Evolutionary conservation across 1,140 invertebrate species (phyloP), one percentile per base, ranked within the genome.

Genomic region (Agrypnia vestita): DNA sequence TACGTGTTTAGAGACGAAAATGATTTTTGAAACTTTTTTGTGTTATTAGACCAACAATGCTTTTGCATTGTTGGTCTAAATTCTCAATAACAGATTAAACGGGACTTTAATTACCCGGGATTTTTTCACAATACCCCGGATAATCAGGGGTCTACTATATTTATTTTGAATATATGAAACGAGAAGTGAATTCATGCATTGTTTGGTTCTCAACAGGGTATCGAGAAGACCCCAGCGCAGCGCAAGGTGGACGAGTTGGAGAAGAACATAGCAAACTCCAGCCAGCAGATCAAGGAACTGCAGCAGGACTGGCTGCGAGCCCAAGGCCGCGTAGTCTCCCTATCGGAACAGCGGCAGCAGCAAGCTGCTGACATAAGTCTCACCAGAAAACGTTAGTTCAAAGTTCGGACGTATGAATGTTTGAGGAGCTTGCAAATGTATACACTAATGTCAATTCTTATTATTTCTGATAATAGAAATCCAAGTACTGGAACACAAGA

Each of bases 291-390:
- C 35, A 90, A 93, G 81, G 86, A 90, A 59, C 86, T 93, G 77
- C 93, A 95, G 85, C 91, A 92, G 78, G 91, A 93, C 85, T 96
- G 95, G 95, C 85, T 96, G 62, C 90, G 94, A 55, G 90, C 94
- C 80, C 94, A 96, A 86, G 91, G 91, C 15, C 91, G 93, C 83
- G 91, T 94, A 64, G 91, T 95, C 0, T 89, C 89, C 76, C 85
- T 95, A 6, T 91, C 93, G 0, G 87, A 93, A 78, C 91, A 95
- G 81, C 89, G 93, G 84, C 92, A 93, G 81, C 86, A 90, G 78
- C 91, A 94, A 81, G 84, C 94, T 0, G 88, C 91, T 35, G 91
- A 95, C 82, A 90, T 94, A 56, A 92, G 92, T 84, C 86, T 94
- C 17, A 87, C 94, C 10, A 91, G 91, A 55, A 95, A 95, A 87